Evolutionary conservation across 1,140 invertebrate genomes (phyloP).

Genomic region (Pararge aegeria): DNA sequence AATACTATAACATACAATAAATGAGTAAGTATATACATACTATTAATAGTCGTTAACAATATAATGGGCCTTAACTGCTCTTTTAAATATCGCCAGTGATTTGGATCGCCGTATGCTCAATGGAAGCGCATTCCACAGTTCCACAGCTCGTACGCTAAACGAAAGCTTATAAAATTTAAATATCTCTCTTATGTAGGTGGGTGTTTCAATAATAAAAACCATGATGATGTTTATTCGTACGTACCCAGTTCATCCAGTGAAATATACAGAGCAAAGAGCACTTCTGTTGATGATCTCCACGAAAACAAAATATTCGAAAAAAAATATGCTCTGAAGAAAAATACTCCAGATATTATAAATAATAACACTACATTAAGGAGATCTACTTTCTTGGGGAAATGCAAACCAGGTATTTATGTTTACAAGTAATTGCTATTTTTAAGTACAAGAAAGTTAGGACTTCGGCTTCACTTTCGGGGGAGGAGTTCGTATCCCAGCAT

Average conservation of each 20-base stretch:
- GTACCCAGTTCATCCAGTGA: constrained; percentile 22
- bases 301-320: constrained; percentile 24
- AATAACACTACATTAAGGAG: constrained; percentile 17
- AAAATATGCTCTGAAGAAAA: constrained; percentile 37
- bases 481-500: no score
- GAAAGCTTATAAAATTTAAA: not conserved
- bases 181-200: constrained; percentile 33
- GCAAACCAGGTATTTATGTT: constrained; percentile 61
- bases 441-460: no score
- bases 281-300: not conserved
- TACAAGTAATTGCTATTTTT: no score
- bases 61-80: no score
- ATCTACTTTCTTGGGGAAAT: constrained; percentile 52
- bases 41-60: no score
- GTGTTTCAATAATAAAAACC: constrained; percentile 42
- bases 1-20: no score
- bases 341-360: constrained; percentile 14
- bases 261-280: constrained; percentile 9
- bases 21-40: no score
- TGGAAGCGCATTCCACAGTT: no score
- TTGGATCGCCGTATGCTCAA: no score
- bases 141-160: not conserved
- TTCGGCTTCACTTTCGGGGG: no score
- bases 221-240: constrained; percentile 47
- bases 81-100: no score